phyloP scores from a whole-genome alignment of 2,113 vertebrate genomes.

The Arothron firmamentum region DNA sequence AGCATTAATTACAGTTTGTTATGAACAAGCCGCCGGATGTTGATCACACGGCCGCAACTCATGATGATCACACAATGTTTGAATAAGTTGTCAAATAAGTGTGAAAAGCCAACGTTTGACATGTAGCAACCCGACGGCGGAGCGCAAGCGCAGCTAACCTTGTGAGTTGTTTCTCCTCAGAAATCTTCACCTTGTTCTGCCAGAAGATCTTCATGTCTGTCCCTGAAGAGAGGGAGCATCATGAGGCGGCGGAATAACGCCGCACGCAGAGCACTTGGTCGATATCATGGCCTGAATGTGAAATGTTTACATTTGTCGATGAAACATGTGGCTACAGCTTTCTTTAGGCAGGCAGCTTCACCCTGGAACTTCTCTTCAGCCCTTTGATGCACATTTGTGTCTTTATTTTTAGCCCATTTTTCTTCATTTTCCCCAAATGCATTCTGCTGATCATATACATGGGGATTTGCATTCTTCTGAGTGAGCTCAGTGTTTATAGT shows the following conservation, averaged over 20 bases:
- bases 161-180: slow-evolving; percentile 56
- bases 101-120: not conserved
- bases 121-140: slow-evolving; percentile 5
- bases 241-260: slow-evolving; percentile 37
- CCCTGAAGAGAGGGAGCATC: slow-evolving; percentile 63
- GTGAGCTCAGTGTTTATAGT: too few species aligned
- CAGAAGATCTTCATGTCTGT: slow-evolving; percentile 77
- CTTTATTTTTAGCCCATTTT: too few species aligned
- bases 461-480: too few species aligned
- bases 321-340: too few species aligned
- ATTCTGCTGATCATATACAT: too few species aligned
- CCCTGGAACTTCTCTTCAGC: too few species aligned
- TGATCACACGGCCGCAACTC: too few species aligned
- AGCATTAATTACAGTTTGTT: slow-evolving; percentile 37
- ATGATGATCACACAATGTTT: too few species aligned
- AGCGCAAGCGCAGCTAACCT: slow-evolving; percentile 22
- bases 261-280: slow-evolving; percentile 15
- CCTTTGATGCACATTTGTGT: too few species aligned
- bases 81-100: not conserved
- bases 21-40: slow-evolving; percentile 27
- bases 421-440: too few species aligned
- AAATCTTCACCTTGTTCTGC: slow-evolving; percentile 76
- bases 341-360: too few species aligned
- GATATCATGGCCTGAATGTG: slow-evolving; percentile 17
- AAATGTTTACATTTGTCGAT: slow-evolving; percentile 42